Evolutionary conservation across 2,113 vertebrate species (phyloP), one percentile per base, ranked within the genome.

Genomic region (Procavia capensis): DNA sequence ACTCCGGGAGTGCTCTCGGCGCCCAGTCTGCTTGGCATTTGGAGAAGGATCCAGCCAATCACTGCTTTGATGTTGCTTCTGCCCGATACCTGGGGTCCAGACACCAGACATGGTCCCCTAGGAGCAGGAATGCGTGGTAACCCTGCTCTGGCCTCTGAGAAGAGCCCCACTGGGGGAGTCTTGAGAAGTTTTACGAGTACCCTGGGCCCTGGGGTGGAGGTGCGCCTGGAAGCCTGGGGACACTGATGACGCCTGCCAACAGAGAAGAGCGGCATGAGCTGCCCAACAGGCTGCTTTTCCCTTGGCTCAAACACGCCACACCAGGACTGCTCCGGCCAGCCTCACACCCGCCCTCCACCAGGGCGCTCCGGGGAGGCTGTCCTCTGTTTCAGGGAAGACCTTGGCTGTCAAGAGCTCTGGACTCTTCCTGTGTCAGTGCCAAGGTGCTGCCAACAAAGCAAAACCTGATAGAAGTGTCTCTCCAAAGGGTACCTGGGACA

Each of bases 31-130:
- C 75, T 47, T 89, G 96, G 92, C 94, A 86, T 84, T 59, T 74
- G 78, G 83, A 82, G 74, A 85, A 47, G 88, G 96, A 93, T 59
- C 36, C 0, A 2, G 83, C 92, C 96, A 97, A 94, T 92, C 93
- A 66, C 63, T 9, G 90, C 94, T 97, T 34, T 76, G 91, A 85
- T 87, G 75, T n/a, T 72, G 80, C 70, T 89, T 93, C 88, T 93
- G 92, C 27, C 68, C 85, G 85, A 91, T 68, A 90, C 90, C 95
- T 81, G 64, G 68, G 75, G 61, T 68, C 86, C 25, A 11, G 85
- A 85, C 83, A 91, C 79, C 88, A 78, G 89, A 36, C 34, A 80
- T 43, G 50, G 68, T 64, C 75, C 66, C 82, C 75, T 0, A 0
- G 59, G 61, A 85, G 85, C 85, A 63, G 87, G 81, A 64, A 68